Conservation (phyloP, 2,113 vertebrate genomes). For the Dromiciops gliroides region DNA sequence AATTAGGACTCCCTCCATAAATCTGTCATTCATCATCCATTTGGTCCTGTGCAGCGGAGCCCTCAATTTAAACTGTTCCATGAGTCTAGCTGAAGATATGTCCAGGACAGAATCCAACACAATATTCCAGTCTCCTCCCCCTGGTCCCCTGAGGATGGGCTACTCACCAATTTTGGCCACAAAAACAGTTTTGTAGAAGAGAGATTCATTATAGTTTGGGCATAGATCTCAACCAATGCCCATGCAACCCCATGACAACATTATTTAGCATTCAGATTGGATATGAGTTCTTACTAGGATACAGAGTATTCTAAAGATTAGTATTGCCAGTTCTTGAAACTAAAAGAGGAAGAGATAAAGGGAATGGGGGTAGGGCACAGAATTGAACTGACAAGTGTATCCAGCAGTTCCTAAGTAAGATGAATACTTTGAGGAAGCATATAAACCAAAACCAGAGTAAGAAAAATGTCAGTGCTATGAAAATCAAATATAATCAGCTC, state of each 20-base stretch:
- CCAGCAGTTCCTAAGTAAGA: constrained; percentile 2
- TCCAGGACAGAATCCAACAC: constrained; percentile 80
- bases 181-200: constrained; percentile 71
- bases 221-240: constrained; percentile 78
- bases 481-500: constrained; percentile 54
- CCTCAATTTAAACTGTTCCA: constrained; percentile 78
- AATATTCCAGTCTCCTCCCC: constrained; percentile 79
- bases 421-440: constrained; percentile 10
- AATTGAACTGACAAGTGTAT: constrained; percentile 37
- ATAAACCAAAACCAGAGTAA: neutral
- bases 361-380: neutral
- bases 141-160: constrained; percentile 73
- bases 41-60: constrained; percentile 71
- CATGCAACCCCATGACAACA: constrained; percentile 76
- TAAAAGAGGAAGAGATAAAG: constrained; percentile 13
- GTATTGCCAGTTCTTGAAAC: constrained; percentile 15
- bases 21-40: constrained; percentile 77
- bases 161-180: constrained; percentile 79
- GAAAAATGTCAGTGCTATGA: constrained; percentile 18
- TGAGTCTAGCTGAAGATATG: constrained; percentile 75
- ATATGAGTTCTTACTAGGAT: constrained; percentile 68
- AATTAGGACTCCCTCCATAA: constrained; percentile 80
- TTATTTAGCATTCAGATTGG: constrained; percentile 80
- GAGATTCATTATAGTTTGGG: constrained; percentile 81
- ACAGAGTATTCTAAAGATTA: constrained; percentile 57